Base-by-base conservation (phyloP, 1,140 invertebrate species). In the Leptinotarsa undecemlineata region DNA sequence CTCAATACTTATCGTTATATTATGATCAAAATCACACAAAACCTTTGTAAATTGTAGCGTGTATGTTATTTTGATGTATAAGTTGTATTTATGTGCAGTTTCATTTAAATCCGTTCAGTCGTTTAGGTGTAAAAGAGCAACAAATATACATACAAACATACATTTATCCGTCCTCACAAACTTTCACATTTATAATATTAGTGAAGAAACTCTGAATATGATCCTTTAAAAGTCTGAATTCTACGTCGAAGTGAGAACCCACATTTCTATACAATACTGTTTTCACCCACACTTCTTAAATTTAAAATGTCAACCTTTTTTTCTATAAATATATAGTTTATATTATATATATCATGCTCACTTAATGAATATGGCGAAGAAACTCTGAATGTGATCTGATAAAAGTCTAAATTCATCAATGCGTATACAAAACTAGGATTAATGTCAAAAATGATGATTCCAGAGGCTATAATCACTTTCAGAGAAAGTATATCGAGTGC, bases 381-480 rank as follows among this genome's bases (percentile, higher is more conserved):
- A 19, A n/a, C 14, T 17, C n/a, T 3, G 13, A 57, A n/a, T 17
- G 51, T 8, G 51, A 57, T 57, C 51, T 19, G 17, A 57, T 57
- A 15, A 15, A n/a, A 42, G 33, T 57, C n/a, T 57, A 1, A 57
- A 57, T 57, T 57, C 17, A 3, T 57, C 51, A 19, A 19, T 8
- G 51, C 51, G 51, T 19, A n/a, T 19, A 57, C 51, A 57, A 57
- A n/a, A 57, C 13, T 17, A 57, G 51, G 51, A 57, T 57, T 57
- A 57, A 57, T 19, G 51, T 57, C 51, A 57, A 57, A 57, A 57
- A 57, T 57, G 51, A 57, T 57, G 51, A 57, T 57, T 57, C 51
- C 51, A 57, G 51, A 57, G 51, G 51, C 51, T 57, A 57, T 57
- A 57, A 57, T 57, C 51, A 57, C 51, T 57, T 57, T 57, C n/a